Conservation (phyloP, 2,797 vertebrate species). For the Coracias cyanogaster region DNA sequence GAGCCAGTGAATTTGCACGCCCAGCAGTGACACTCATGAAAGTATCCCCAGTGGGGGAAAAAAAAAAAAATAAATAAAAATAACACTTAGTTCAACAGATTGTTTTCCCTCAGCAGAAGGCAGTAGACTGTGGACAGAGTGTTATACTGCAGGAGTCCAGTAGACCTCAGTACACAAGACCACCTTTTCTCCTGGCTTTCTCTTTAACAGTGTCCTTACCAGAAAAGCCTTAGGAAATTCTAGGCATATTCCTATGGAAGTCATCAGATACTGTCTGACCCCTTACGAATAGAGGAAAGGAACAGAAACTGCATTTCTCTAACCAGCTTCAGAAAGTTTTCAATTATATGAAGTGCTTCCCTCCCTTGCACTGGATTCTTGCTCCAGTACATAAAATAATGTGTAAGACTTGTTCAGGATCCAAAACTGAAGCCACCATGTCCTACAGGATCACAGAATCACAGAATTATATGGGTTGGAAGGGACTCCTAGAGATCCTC, state of each 20-base stretch:
- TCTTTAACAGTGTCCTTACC: not conserved
- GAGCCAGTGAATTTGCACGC: not conserved
- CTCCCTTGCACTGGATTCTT: not conserved
- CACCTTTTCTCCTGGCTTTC: not conserved
- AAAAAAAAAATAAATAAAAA: too few species aligned
- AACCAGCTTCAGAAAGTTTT: not conserved
- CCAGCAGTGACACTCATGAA: not conserved
- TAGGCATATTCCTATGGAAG: not conserved
- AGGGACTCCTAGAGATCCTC: too few species aligned
- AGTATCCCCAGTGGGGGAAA: not conserved
- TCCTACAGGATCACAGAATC: not conserved
- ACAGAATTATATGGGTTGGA: too few species aligned
- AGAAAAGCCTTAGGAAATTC: not conserved
- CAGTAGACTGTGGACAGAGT: not conserved
- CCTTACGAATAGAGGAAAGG: not conserved
- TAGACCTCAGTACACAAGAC: not conserved
- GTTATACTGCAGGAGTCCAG: not conserved
- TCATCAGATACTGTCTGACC: not conserved
- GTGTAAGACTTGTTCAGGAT: slow-evolving; percentile 6
- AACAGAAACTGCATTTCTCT: not conserved
- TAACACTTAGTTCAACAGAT: not conserved
- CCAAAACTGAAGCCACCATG: slow-evolving; percentile 16
- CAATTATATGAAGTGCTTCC: not conserved
- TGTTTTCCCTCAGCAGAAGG: not conserved
- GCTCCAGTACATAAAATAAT: not conserved